Evolutionary conservation across 2,888 invertebrate genomes (phyloP).

Genomic region (Yponomeuta plumbellus): DNA sequence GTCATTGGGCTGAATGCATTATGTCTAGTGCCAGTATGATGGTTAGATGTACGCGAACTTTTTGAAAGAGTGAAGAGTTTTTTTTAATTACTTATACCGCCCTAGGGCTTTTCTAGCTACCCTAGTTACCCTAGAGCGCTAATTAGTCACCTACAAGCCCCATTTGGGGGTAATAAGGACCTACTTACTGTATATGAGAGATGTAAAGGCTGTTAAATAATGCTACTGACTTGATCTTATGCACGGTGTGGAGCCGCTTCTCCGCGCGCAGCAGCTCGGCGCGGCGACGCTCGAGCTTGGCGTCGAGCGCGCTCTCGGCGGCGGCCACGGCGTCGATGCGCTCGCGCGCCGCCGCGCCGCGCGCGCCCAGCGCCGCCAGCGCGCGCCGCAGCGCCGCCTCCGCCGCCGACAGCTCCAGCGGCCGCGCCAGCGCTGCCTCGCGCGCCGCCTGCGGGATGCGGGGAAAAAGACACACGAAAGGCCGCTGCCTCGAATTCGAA

Average conservation of each 20-base stretch:
- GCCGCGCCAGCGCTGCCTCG: conserved; percentile 85
- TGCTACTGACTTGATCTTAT: conserved; percentile 87
- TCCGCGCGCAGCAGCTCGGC: conserved; percentile 94
- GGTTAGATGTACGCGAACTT: no score
- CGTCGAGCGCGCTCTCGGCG: conserved; percentile 91
- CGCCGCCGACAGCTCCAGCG: conserved; percentile 88
- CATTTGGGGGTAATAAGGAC: no score
- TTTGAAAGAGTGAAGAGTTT: no score
- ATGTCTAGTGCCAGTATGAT: no score
- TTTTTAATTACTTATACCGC: no score
- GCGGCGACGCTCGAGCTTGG: conserved; percentile 93
- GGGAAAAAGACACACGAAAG: background rate
- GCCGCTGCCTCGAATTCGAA: no score
- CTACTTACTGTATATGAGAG: no score
- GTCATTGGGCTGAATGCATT: no score
- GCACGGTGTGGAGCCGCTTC: conserved; percentile 93
- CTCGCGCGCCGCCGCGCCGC: conserved; percentile 83
- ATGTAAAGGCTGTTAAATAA: no score
- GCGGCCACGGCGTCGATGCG: conserved; percentile 89
- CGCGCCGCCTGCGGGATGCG: conserved; percentile 74
- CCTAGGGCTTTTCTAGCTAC: no score
- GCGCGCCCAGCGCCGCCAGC: conserved; percentile 80
- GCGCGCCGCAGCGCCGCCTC: conserved; percentile 87
- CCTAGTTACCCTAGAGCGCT: no score
- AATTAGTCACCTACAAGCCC: no score